Evolutionary conservation across 2,888 invertebrate genomes (phyloP).

Genomic region (Agonum fuliginosum): DNA sequence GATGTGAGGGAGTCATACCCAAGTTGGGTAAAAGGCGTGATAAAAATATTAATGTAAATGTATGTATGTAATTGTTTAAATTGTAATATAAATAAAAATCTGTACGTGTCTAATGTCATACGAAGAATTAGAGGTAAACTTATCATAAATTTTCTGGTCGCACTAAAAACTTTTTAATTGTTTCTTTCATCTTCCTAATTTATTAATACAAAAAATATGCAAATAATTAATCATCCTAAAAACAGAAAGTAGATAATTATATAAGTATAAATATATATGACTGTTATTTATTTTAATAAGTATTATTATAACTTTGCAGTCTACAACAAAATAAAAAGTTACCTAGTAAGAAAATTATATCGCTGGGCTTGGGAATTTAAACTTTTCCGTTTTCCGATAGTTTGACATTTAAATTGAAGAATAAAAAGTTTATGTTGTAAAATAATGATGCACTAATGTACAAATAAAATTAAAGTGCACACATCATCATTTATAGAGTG

Average conservation of each 20-base stretch:
- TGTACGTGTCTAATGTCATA: no score
- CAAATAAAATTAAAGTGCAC: conserved; percentile 15
- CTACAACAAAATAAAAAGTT: not conserved
- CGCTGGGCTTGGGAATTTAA: not conserved
- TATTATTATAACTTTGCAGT: conserved; percentile 3
- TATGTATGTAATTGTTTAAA: no score
- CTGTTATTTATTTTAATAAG: conserved; percentile 1
- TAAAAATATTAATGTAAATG: no score
- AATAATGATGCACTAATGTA: not conserved
- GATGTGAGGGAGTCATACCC: no score
- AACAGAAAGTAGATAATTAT: not conserved
- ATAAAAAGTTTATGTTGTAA: conserved; percentile 10
- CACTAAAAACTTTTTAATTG: no score
- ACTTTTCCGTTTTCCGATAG: not conserved
- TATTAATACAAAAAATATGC: not conserved
- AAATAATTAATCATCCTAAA: not conserved
- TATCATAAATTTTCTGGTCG: no score
- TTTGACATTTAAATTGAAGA: conserved; percentile 21
- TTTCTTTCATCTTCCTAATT: no score
- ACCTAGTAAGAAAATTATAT: not conserved
- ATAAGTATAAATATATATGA: no score
- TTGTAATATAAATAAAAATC: no score
- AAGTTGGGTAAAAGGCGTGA: no score
- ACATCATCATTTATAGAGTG: conserved; percentile 30
- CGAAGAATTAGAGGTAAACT: no score